Evolutionary conservation across 2,888 invertebrate species (phyloP).

Genomic region (Sericinus montela): DNA sequence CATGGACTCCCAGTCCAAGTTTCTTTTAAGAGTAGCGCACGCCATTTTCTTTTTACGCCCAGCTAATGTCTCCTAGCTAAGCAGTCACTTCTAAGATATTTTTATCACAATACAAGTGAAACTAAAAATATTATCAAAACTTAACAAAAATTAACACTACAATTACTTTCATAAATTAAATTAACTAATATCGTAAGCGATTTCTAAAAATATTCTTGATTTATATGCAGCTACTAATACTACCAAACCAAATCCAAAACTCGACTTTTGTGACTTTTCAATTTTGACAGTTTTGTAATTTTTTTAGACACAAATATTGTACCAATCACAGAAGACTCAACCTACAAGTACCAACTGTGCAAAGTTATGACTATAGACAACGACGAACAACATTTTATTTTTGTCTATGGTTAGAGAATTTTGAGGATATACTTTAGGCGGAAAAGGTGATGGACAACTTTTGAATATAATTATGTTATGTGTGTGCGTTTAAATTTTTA

Average conservation of each 20-base stretch:
- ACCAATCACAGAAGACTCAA: constrained; percentile 31
- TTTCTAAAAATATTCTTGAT: constrained; percentile 59
- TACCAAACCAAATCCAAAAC: constrained; percentile 50
- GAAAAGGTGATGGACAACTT: no score
- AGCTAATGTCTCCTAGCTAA: constrained; percentile 69
- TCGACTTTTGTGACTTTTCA: constrained; percentile 52
- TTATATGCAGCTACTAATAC: constrained; percentile 49
- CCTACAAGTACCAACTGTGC: not conserved
- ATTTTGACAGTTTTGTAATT: constrained; percentile 54
- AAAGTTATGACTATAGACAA: constrained; percentile 3
- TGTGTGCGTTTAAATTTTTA: no score
- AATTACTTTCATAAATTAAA: constrained; percentile 22
- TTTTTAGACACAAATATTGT: constrained; percentile 20
- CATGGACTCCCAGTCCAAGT: constrained; percentile 96
- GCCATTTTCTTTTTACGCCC: constrained; percentile 91
- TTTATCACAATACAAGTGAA: constrained; percentile 47
- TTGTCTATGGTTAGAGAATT: no score
- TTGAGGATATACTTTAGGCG: no score
- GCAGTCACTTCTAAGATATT: constrained; percentile 44
- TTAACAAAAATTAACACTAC: constrained; percentile 41
- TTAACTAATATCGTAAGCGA: constrained; percentile 44
- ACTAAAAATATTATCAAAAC: constrained; percentile 55
- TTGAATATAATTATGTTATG: no score
- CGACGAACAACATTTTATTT: constrained; percentile 4
- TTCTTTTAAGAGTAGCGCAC: constrained; percentile 97